Base-by-base conservation (phyloP, 2,888 invertebrate species). In the Xanthorhoe designata region DNA sequence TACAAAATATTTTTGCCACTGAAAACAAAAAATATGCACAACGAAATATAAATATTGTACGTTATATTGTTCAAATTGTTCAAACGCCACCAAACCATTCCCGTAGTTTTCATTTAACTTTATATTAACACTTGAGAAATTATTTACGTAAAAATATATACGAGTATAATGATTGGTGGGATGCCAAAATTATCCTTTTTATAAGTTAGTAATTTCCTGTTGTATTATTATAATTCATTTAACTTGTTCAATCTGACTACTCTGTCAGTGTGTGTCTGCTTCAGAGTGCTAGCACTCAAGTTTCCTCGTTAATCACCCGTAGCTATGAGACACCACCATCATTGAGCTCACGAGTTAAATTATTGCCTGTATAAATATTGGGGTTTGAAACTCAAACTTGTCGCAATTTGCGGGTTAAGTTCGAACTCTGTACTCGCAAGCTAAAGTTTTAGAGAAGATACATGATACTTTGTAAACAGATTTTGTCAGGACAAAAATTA, bases 221-320 rank as follows among this genome's bases (percentile, higher is more conserved):
- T 24, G 24, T 24, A 4, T 4, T 24, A 24, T n/a, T 24, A 24
- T 24, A 24, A 24, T 24, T 24, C 42, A 32, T 42, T 42, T 2
- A 42, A 13, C 42, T 42, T n/a, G 42, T 42, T 42, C n/a, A 7
- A 13, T 13, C 13, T 7, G 42, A 10, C n/a, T 13, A n/a, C 10
- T 47, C 5, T 47, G 47, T 47, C 15, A 15, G n/a, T 15, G 47
- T n/a, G 15, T 17, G 15, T 47, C 42, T 19, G 19, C 19, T 64
- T 68, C 49, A 42, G 38, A 58, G 53, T 64, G 53, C 63, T 29
- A 15, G 18, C 19, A 49, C 42, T 9, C 45, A 68, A 68, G 52
- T 68, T 68, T 58, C 42, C 68, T 78, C 80, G 68, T 83, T 79
- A 77, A 80, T 83, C 82, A 82, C 73, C 60, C 70, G 75, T 61